Conservation (phyloP, 2,888 invertebrate species). For the Watsonalla binaria region DNA sequence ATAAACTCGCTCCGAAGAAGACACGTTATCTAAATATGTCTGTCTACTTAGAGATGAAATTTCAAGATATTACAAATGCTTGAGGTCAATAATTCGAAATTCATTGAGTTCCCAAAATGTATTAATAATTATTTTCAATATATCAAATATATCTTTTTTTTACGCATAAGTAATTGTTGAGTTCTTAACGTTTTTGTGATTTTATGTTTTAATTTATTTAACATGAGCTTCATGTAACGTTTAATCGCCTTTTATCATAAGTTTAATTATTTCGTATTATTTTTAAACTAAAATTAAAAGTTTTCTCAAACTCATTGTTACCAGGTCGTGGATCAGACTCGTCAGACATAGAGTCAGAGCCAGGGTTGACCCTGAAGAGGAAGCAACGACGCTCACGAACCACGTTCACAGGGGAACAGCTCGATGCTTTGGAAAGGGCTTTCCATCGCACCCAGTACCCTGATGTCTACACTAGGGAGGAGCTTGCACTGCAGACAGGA, state of each 20-base stretch:
- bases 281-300: not conserved
- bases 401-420: constrained; percentile 95
- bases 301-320: not conserved
- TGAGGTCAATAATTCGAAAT: no score
- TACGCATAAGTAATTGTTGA: not conserved
- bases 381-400: constrained; percentile 95
- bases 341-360: constrained; percentile 92
- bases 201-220: no score
- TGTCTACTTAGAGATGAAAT: constrained; percentile 16
- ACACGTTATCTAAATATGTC: constrained; percentile 15
- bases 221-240: no score
- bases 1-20: constrained; percentile 30
- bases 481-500: constrained; percentile 92
- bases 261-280: not conserved
- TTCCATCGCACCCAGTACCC: constrained; percentile 97
- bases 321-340: constrained; percentile 73
- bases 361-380: constrained; percentile 92
- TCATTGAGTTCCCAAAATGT: not conserved
- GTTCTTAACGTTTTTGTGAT: not conserved
- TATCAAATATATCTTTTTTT: no score
- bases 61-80: constrained; percentile 14
- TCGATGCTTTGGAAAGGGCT: constrained; percentile 93
- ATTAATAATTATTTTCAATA: not conserved
- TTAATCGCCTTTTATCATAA: no score
- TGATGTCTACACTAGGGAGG: constrained; percentile 95